Evolutionary conservation across 2,888 invertebrate genomes (phyloP), one percentile per base, ranked within the genome.

Genomic region (Steromphala cineraria): DNA sequence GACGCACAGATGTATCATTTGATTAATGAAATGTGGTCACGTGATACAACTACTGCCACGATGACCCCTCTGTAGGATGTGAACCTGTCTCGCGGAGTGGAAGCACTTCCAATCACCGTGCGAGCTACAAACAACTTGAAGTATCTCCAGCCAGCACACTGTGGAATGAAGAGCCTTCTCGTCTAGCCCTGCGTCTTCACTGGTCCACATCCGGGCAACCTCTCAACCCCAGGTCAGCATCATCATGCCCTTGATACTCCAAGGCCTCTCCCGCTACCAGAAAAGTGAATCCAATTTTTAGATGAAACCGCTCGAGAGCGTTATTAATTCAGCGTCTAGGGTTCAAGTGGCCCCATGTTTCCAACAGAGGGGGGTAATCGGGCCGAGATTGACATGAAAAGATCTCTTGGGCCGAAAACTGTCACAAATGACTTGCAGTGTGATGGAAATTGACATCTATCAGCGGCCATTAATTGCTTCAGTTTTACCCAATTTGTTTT

Each of bases 401-500:
- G 62, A 62, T 62, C 62, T 28, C 62, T 62, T 62, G 28, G 62
- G 62, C 62, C 24, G 62, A 62, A 62, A 62, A 62, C 62, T 62
- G 62, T 62, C 62, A 62, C 62, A 62, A 62, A 62, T 62, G 62
- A 62, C 62, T 62, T 24, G 62, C 62, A 24, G 24, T 28, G 62
- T 62, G 62, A 62, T 62, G 62, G 28, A 62, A 62, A 62, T 62
- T 62, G 62, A 62, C 62, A 62, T 62, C 62, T 62, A 62, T 62
- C 62, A 62, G 62, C 62, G 62, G 62, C 28, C 28, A 15, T 24
- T 62, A 62, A 62, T 62, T 62, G 62, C 62, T 62, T 62, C 62
- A 62, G 62, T 62, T 62, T 62, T 62, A 62, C 62, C 62, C 62
- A 62, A 62, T 62, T 62, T 62, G 62, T 62, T 24, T 62, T 24